phyloP scores from a whole-genome alignment of 2,797 vertebrate genomes.

The Trachops cirrhosus region DNA sequence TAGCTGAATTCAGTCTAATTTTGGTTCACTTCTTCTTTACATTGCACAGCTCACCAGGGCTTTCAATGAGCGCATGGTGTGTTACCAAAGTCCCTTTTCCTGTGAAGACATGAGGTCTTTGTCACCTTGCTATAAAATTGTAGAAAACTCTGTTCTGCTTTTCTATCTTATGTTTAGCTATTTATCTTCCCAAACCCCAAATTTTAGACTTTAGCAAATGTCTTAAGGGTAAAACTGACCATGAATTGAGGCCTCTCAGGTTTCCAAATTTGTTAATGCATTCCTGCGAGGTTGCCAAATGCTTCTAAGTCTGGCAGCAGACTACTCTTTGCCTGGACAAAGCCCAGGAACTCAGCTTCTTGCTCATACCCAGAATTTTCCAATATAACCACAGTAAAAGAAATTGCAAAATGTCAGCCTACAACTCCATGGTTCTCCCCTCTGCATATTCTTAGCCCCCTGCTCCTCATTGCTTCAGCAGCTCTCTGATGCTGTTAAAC shows the following conservation, averaged over 20 bases:
- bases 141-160: not conserved
- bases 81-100: not conserved
- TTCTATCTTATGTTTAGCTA: not conserved
- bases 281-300: not conserved
- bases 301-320: not conserved
- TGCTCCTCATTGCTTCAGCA: not conserved
- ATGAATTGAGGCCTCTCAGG: not conserved
- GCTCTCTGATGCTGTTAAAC: not conserved
- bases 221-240: not conserved
- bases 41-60: not conserved
- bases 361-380: not conserved
- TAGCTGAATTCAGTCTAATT: not conserved
- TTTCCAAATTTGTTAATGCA: not conserved
- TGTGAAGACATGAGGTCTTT: not conserved
- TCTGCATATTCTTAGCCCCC: not conserved
- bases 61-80: not conserved
- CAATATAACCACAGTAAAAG: not conserved
- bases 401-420: not conserved
- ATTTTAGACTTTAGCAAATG: conserved; percentile 17
- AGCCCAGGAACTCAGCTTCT: not conserved
- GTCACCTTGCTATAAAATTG: not conserved
- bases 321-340: not conserved
- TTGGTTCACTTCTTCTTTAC: not conserved
- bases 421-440: not conserved
- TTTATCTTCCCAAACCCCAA: not conserved